Evolutionary conservation across 2,888 invertebrate species (phyloP).

Genomic region (Ecliptopera silaceata): DNA sequence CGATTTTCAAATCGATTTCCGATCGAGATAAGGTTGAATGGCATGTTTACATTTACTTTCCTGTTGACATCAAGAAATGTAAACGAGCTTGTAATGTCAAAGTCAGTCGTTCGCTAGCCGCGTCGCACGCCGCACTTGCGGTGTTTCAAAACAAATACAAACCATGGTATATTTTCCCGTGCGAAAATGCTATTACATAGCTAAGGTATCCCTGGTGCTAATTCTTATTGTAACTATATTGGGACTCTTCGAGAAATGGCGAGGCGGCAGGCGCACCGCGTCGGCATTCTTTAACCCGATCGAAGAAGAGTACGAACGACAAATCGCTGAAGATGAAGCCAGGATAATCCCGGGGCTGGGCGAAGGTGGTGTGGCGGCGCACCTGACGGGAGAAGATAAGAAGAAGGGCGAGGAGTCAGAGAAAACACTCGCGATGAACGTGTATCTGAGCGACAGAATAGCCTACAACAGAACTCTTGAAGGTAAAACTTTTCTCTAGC

Average conservation of each 20-base stretch:
- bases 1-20: conserved; percentile 11
- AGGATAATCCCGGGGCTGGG: conserved; percentile 88
- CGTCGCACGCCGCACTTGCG: conserved; percentile 39
- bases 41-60: conserved; percentile 83
- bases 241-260: conserved; percentile 70
- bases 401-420: conserved; percentile 86
- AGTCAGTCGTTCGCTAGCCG: conserved; percentile 53
- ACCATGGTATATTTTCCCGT: conserved; percentile 68
- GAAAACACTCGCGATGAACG: conserved; percentile 93
- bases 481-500: conserved; percentile 55
- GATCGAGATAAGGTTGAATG: conserved; percentile 16
- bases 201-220: conserved; percentile 58
- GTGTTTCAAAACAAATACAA: conserved; percentile 32
- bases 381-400: conserved; percentile 86
- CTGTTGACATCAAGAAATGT: conserved; percentile 59
- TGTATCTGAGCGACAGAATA: conserved; percentile 93
- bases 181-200: conserved; percentile 68
- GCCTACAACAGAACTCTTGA: conserved; percentile 91
- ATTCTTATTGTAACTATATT: conserved; percentile 63
- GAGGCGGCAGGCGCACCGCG: conserved; percentile 62
- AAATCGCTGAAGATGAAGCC: conserved; percentile 84
- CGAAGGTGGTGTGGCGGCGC: conserved; percentile 86
- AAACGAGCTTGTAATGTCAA: conserved; percentile 47
- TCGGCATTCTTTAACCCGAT: conserved; percentile 49
- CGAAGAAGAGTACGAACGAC: conserved; percentile 67